A percentile compares a stretch with the other conserved stretches of the same genome.
These are phyloP conservation scores for Cataglyphis livida DNA, from an alignment of 2,888 invertebrate genomes.

Conservation along the genomic window DNA sequence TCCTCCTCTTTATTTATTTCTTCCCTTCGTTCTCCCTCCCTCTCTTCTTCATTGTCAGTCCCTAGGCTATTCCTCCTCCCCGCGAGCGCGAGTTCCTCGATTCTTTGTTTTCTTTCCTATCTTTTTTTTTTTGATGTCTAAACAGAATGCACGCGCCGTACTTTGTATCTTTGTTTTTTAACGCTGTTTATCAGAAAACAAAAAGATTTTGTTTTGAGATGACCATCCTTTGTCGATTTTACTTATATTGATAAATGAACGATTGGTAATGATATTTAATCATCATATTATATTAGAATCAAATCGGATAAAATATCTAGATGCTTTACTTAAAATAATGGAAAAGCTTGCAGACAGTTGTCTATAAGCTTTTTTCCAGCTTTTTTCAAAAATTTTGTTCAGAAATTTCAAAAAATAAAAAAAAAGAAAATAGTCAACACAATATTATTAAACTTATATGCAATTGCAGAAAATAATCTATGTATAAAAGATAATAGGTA, in stretches of 20 bases:
- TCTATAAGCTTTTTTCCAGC: background rate
- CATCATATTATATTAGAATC: background rate
- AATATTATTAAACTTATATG: background rate
- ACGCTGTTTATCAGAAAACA: background rate
- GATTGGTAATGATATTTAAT: background rate
- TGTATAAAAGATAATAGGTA: background rate
- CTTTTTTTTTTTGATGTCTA: background rate
- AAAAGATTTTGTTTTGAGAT: conserved; percentile 2
- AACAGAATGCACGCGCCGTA: background rate
- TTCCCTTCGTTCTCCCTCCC: background rate
- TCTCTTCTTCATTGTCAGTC: conserved; percentile 7
- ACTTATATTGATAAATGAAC: background rate
- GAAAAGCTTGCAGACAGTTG: background rate
- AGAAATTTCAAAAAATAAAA: background rate
- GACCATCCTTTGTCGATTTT: background rate
- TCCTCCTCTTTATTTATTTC: conserved; percentile 1
- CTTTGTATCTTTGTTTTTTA: background rate
- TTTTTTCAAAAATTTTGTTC: background rate
- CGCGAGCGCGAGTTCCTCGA: conserved; percentile 35
- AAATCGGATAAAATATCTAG: background rate
- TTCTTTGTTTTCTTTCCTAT: background rate
- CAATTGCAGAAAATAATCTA: background rate
- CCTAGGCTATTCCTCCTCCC: conserved; percentile 1
- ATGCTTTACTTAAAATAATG: background rate
- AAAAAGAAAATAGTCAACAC: background rate